Conservation (phyloP, 2,888 invertebrate species). For the Emmelina monodactyla region DNA sequence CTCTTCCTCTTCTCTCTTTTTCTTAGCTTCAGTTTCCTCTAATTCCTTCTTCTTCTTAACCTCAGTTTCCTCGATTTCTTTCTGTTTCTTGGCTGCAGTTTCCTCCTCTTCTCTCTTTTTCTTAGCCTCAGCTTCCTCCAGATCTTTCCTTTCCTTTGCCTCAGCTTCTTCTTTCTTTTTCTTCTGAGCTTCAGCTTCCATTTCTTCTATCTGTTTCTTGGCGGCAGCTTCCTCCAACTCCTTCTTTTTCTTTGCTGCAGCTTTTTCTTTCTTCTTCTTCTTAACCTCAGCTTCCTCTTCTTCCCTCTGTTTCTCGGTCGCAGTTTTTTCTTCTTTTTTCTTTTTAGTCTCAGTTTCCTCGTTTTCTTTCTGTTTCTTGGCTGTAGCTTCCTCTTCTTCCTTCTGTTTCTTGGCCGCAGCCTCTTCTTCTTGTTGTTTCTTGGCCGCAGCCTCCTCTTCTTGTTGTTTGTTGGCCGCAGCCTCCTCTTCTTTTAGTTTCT, state of each 20-base stretch:
- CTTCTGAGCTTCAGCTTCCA: slow-evolving; percentile 9
- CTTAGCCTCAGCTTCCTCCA: slow-evolving; percentile 3
- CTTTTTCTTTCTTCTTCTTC: slow-evolving; percentile 13
- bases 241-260: slow-evolving; percentile 14
- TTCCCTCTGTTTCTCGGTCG: slow-evolving; percentile 6
- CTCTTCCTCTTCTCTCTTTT: slow-evolving; percentile 10
- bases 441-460: slow-evolving; percentile 4
- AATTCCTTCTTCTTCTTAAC: slow-evolving; percentile 9
- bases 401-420: too few species aligned
- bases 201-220: background rate
- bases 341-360: slow-evolving; percentile 9
- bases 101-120: slow-evolving; percentile 6
- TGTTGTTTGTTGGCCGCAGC: too few species aligned
- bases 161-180: slow-evolving; percentile 10
- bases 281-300: slow-evolving; percentile 10
- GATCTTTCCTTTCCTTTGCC: slow-evolving; percentile 9
- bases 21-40: slow-evolving; percentile 9
- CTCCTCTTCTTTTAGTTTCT: slow-evolving; percentile 1
- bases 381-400: slow-evolving; percentile 3
- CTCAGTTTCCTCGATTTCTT: slow-evolving; percentile 8
- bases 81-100: slow-evolving; percentile 8
- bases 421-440: too few species aligned
- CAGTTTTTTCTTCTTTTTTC: slow-evolving; percentile 8
- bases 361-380: slow-evolving; percentile 6
- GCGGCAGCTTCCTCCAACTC: slow-evolving; percentile 8